Conservation (phyloP, 2,888 invertebrate genomes). For the Sipunculus nudus region DNA sequence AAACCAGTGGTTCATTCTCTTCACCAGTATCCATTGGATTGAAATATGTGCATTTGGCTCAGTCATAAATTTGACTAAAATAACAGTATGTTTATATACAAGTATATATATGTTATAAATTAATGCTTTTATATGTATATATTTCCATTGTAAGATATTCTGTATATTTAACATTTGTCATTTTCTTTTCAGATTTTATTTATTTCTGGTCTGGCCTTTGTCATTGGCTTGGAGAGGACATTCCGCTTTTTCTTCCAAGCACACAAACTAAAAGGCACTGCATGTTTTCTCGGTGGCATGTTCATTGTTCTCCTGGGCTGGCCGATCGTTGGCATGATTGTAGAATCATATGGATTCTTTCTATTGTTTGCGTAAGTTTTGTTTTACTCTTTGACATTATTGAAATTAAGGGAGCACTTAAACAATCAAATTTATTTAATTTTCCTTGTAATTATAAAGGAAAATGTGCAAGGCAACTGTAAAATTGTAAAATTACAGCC, state of each 20-base stretch:
- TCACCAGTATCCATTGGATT: no score
- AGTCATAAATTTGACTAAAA: no score
- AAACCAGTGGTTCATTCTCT: no score
- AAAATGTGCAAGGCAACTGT: no score
- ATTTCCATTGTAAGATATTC: no score
- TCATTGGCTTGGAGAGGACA: constrained; percentile 94
- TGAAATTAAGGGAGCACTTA: not conserved
- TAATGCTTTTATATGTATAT: no score
- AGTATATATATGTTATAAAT: no score
- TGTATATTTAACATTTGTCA: no score
- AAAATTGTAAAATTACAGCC: no score
- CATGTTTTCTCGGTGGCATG: constrained; percentile 92
- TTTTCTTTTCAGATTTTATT: constrained; percentile 86
- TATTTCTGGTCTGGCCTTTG: constrained; percentile 91
- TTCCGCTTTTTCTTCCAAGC: constrained; percentile 97
- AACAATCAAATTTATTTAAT: not conserved
- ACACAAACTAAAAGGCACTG: constrained; percentile 91
- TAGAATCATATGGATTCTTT: constrained; percentile 96
- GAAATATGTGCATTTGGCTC: no score
- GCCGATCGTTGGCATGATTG: constrained; percentile 95
- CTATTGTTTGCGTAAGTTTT: constrained; percentile 70
- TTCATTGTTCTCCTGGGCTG: constrained; percentile 91
- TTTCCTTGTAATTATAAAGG: no score
- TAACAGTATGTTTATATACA: no score
- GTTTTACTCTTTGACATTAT: not conserved